Evolutionary conservation across 2,888 invertebrate genomes (phyloP), one percentile per base, ranked within the genome.

Genomic region (Odiellus spinosus): DNA sequence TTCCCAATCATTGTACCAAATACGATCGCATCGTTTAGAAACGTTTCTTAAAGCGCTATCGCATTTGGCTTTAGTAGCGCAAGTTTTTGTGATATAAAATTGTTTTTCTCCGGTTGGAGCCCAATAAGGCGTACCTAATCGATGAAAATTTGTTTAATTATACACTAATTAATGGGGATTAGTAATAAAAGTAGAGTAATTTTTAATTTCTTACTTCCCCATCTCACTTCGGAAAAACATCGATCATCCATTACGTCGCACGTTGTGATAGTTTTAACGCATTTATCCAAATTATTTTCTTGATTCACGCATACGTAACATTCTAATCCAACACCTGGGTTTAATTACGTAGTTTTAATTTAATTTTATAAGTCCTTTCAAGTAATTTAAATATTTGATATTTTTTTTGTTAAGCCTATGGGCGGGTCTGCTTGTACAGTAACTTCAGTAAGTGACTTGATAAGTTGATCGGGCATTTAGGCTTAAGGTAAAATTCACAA

Each of bases 271-370:
- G 90, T 87, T 61, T 82, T 85, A 3, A 83, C 71, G 65, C 95
- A 96, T 69, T 96, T 95, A 54, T 84, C 90, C 44, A 73, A 75
- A 64, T 95, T 95, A 56, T 82, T 80, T 56, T 88, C 87, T 70
- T 96, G 95, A 59, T 84, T 78, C 53, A 80, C 76, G 65, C 95
- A 96, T 12, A 93, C 90, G 64, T 95, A 95, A 66, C 95, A 96
- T 70, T 95, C 93, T 55, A 93, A 71, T 54, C 78, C 72, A 61
- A 65, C 61, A 59, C 72, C 80, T 79, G 64, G 45, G 69, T 68
- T 53, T 50, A 54, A 51, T 54, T 14, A 44, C 11, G n/a, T 15
- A 33, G 10, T 34, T 14, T 18, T 19, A 12, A 20, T 21, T 26
- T 14, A 42, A 42, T 21, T 3, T 20, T 12, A 42, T 4, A 26